These are phyloP conservation scores for Drosophila jambulina DNA, from an alignment of 1,140 invertebrate species.

Conservation along the genomic window DNA sequence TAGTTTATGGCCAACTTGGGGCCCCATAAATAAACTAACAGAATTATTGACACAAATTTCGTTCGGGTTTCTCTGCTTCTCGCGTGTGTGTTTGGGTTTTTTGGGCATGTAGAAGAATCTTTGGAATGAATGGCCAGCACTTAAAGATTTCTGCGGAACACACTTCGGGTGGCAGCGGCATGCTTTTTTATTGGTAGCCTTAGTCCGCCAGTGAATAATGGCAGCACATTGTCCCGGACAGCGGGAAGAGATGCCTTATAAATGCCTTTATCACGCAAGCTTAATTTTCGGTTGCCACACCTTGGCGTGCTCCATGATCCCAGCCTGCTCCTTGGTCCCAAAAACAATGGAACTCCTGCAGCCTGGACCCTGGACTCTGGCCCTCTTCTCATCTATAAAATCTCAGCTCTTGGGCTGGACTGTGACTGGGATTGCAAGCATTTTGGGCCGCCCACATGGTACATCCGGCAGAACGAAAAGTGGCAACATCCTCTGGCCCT, in stretches of 20 bases:
- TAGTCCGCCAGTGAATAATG: slow-evolving; percentile 59
- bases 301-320: slow-evolving; percentile 31
- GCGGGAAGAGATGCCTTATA: neutral
- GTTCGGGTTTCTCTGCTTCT: slow-evolving; percentile 22
- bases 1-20: slow-evolving; percentile 65
- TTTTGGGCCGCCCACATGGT: slow-evolving; percentile 28
- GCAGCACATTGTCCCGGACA: slow-evolving; percentile 65
- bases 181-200: slow-evolving; percentile 34
- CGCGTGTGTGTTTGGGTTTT: slow-evolving; percentile 17
- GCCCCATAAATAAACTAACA: slow-evolving; percentile 71
- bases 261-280: slow-evolving; percentile 52
- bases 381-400: neutral
- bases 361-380: slow-evolving; percentile 5
- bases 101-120: slow-evolving; percentile 63
- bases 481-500: slow-evolving; percentile 64
- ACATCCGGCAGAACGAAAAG: slow-evolving; percentile 61
- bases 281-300: slow-evolving; percentile 65
- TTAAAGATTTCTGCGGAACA: slow-evolving; percentile 56
- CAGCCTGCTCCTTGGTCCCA: neutral
- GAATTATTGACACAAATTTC: slow-evolving; percentile 69
- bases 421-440: slow-evolving; percentile 12
- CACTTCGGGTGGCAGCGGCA: slow-evolving; percentile 31
- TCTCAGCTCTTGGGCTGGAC: neutral
- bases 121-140: slow-evolving; percentile 63
- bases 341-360: slow-evolving; percentile 40